Evolutionary conservation across 2,113 vertebrate genomes (phyloP).

Genomic region (Setophaga kirtlandii): DNA sequence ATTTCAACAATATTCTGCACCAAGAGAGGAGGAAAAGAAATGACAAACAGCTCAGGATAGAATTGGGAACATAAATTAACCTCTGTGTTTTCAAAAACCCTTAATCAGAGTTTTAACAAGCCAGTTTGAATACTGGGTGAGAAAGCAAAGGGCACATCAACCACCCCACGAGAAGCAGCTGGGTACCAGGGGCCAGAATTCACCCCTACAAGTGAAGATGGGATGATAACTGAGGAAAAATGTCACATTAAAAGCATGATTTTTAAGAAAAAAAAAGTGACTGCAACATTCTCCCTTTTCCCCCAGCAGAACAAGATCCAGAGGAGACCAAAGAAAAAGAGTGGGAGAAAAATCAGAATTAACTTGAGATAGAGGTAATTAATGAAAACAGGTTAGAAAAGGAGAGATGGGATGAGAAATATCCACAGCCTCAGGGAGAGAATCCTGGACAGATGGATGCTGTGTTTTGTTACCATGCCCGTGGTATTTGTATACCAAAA

Average conservation of each 20-base stretch:
- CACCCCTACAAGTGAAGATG: not conserved
- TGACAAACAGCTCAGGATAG: not conserved
- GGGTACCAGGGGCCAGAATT: not conserved
- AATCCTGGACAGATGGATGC: not conserved
- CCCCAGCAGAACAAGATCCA: not conserved
- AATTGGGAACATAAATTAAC: not conserved
- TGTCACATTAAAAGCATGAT: fast-evolving
- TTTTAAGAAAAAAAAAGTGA: not conserved
- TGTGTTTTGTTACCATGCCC: constrained; percentile 4
- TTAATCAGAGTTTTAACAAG: not conserved
- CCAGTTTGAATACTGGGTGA: not conserved
- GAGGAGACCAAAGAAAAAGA: not conserved
- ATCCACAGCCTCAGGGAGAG: not conserved
- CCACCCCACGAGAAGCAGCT: fast-evolving
- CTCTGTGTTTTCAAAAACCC: not conserved
- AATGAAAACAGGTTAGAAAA: not conserved
- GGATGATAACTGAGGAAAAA: not conserved
- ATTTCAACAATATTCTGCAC: not conserved
- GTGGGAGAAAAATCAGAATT: not conserved
- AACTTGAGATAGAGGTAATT: not conserved
- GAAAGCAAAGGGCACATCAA: not conserved
- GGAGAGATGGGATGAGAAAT: not conserved
- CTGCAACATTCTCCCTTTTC: not conserved
- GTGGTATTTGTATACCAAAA: not conserved
- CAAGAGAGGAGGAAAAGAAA: not conserved